These are phyloP conservation scores for Sebastes kiyomatsui DNA, from an alignment of 2,797 vertebrate species.

Conservation along the genomic window DNA sequence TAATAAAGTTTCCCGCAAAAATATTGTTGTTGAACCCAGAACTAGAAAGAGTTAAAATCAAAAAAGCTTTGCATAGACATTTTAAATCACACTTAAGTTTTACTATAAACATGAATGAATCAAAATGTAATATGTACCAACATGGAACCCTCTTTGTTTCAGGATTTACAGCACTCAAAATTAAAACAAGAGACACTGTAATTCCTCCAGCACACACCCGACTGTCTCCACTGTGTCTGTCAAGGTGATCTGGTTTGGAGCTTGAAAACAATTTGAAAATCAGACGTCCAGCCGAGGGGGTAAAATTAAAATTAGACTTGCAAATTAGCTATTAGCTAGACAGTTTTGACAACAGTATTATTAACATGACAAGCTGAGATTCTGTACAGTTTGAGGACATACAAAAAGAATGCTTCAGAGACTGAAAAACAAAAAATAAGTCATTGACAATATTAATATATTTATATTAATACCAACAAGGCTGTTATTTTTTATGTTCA, in stretches of 20 bases:
- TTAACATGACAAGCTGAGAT: conserved; percentile 76
- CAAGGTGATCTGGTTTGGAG: conserved; percentile 54
- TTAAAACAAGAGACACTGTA: conserved; percentile 56
- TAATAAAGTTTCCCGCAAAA: conserved; percentile 13
- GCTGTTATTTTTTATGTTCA: conserved; percentile 80
- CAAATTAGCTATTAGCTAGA: conserved; percentile 69
- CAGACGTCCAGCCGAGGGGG: conserved; percentile 30
- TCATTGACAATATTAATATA: conserved; percentile 84
- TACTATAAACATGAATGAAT: conserved; percentile 85
- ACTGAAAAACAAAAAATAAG: conserved; percentile 72
- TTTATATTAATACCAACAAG: conserved; percentile 88
- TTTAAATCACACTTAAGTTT: conserved; percentile 82
- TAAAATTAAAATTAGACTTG: conserved; percentile 56
- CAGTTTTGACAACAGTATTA: conserved; percentile 72
- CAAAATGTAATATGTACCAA: conserved; percentile 78
- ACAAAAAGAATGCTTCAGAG: conserved; percentile 75
- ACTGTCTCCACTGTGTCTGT: conserved; percentile 27
- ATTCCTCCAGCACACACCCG: conserved; percentile 45
- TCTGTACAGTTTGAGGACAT: conserved; percentile 82
- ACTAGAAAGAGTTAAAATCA: neutral
- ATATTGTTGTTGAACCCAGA: neutral
- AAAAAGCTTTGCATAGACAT: conserved; percentile 53
- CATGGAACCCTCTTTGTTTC: conserved; percentile 68
- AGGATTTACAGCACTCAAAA: conserved; percentile 69
- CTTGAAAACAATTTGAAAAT: conserved; percentile 43